Evolutionary conservation across 92 coral and sea anemone species (phyloP).

Genomic region (Anthopleura xanthogrammica): DNA sequence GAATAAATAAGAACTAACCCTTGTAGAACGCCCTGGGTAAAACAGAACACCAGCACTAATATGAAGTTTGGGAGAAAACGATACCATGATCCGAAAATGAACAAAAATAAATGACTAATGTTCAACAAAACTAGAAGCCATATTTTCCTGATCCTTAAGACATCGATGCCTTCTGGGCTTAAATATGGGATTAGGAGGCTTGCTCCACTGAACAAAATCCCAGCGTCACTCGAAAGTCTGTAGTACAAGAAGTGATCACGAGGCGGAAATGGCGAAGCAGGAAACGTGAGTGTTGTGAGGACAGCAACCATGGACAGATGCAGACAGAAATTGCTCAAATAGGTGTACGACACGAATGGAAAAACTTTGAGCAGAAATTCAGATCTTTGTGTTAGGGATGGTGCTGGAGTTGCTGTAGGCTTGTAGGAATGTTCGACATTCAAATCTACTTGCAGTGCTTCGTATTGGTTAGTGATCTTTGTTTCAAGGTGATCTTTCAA

Average conservation of each 20-base stretch:
- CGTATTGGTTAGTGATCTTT: not conserved
- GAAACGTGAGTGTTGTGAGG: not conserved
- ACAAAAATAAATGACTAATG: slow-evolving; percentile 5
- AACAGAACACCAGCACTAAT: not conserved
- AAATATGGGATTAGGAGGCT: not conserved
- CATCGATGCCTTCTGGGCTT: not conserved
- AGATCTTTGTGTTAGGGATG: not conserved
- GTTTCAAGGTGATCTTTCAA: not conserved
- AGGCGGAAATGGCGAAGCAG: slow-evolving; percentile 10
- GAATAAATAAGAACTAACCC: not conserved
- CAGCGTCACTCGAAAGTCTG: slow-evolving; percentile 2
- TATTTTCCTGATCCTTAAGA: not conserved
- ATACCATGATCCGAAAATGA: slow-evolving; percentile 17
- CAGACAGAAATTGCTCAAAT: not conserved
- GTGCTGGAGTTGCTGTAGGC: not conserved
- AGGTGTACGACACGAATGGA: not conserved
- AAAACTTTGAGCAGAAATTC: not conserved
- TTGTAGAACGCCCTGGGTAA: not conserved
- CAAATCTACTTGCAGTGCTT: not conserved
- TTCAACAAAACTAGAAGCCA: slow-evolving; percentile 6
- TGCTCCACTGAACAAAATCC: not conserved
- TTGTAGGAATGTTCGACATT: not conserved
- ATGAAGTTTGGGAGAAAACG: slow-evolving; percentile 5
- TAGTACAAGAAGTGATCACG: slow-evolving; percentile 15
- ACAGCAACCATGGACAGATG: not conserved